phyloP scores from a whole-genome alignment of 2,113 vertebrate species.

The Brachirus orientalis region DNA sequence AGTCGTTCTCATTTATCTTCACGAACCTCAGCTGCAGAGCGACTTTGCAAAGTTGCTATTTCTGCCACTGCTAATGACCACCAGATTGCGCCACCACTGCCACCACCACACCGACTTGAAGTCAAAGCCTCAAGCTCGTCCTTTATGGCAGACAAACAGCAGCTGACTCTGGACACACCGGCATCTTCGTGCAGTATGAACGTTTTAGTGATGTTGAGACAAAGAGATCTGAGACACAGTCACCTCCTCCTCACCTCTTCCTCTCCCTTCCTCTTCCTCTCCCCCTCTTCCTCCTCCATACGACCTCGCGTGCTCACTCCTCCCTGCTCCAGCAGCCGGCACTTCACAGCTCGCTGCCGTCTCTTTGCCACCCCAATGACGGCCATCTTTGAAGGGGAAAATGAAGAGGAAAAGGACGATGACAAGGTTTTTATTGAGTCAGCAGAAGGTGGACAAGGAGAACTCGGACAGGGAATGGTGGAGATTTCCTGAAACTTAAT shows the following conservation, averaged over 20 bases:
- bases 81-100: conserved; percentile 72
- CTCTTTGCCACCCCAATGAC: conserved; percentile 92
- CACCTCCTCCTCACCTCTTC: conserved; percentile 76
- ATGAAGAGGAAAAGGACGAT: conserved; percentile 71
- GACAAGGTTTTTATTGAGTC: conserved; percentile 21
- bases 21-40: conserved; percentile 91
- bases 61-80: conserved; percentile 58
- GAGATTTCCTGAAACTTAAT: conserved; percentile 11
- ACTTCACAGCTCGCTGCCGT: conserved; percentile 86
- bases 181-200: not conserved
- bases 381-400: conserved; percentile 89
- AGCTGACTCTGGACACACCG: conserved; percentile 32
- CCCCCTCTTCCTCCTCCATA: conserved; percentile 50
- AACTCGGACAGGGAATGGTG: not conserved
- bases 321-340: conserved; percentile 89
- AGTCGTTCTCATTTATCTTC: conserved; percentile 83
- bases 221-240: not conserved
- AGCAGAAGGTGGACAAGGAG: not conserved
- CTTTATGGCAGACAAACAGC: not conserved
- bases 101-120: not conserved
- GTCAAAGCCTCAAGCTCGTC: not conserved
- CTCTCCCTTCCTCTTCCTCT: conserved; percentile 8
- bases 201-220: conserved; percentile 31
- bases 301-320: conserved; percentile 86
- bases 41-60: conserved; percentile 76